Conservation (phyloP, 2,113 vertebrate genomes). For the Microcebus tavaratra region DNA sequence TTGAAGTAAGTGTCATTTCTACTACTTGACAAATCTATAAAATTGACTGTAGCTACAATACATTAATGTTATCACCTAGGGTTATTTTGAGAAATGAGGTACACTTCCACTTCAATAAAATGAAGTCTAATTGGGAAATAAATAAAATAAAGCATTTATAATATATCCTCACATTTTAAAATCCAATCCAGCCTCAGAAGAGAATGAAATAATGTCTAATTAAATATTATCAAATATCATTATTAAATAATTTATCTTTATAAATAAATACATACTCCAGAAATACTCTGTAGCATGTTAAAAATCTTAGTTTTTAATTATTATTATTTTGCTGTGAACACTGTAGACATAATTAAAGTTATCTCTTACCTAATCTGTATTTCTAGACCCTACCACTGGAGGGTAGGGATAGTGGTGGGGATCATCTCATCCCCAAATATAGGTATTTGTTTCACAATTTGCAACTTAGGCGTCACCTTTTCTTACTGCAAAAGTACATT, state of each 20-base stretch:
- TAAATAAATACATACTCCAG: background rate
- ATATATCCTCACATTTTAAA: background rate
- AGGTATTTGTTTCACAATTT: background rate
- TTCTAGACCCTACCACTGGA: background rate
- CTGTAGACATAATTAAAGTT: background rate
- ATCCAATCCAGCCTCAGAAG: background rate
- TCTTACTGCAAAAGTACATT: background rate
- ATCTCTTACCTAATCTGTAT: background rate
- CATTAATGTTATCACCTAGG: background rate
- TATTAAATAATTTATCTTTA: background rate
- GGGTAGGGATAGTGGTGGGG: background rate
- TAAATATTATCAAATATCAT: constrained; percentile 5
- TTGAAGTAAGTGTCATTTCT: background rate
- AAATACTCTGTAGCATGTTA: background rate
- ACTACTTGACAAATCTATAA: background rate
- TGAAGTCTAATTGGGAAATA: background rate
- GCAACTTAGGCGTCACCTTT: background rate
- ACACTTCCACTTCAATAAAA: background rate
- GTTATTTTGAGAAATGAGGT: constrained; percentile 5
- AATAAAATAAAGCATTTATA: background rate
- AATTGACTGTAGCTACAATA: background rate
- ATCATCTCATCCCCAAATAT: background rate
- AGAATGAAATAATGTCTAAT: background rate
- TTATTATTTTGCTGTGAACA: background rate
- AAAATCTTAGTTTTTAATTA: background rate